Evolutionary conservation across 2,888 invertebrate species (phyloP), one percentile per base, ranked within the genome.

Genomic region (Drosophila algonquin): DNA sequence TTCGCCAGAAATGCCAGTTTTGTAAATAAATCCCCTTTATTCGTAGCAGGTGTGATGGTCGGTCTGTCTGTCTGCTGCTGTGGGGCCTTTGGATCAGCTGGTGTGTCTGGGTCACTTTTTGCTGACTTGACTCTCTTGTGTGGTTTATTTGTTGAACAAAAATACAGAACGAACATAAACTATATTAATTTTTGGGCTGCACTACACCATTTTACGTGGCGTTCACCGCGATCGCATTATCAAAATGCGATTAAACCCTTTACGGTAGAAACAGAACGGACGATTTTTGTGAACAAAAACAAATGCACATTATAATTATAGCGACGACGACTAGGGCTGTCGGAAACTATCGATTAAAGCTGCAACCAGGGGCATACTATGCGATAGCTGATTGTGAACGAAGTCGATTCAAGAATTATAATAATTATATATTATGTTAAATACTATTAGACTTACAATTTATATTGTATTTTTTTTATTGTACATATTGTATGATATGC

Each of bases 31-130:
- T 79, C 56, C 63, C 71, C 68, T 76, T 73, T 63, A 62, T 75
- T 85, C 55, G 82, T 76, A 80, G 82, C 82, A 83, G 88, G 88
- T 83, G 87, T 76, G 75, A 59, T 65, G 79, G 67, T 74, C 68
- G 79, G 67, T 74, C 68, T 63, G 62, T 55, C 50, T 50, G 30
- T 30, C 30, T 30, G 30, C 30, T 30, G 8, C 8, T 30, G 30
- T 30, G 30, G 53, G 64, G 16, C 44, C 60, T 46, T 64, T 60
- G 47, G 46, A 64, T 64, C 58, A 58, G 56, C 51, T 64, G 63
- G 57, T 64, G 79, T 73, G 80, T 76, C 69, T 71, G 74, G 61
- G 62, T 71, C 63, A 74, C 52, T 73, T 70, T 40, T 10, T 27
- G 53, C 30, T 53, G 47, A 47, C 48, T 55, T 55, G 47, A 24